phyloP scores from a whole-genome alignment of 2,113 vertebrate genomes.

The Tragelaphus scriptus region DNA sequence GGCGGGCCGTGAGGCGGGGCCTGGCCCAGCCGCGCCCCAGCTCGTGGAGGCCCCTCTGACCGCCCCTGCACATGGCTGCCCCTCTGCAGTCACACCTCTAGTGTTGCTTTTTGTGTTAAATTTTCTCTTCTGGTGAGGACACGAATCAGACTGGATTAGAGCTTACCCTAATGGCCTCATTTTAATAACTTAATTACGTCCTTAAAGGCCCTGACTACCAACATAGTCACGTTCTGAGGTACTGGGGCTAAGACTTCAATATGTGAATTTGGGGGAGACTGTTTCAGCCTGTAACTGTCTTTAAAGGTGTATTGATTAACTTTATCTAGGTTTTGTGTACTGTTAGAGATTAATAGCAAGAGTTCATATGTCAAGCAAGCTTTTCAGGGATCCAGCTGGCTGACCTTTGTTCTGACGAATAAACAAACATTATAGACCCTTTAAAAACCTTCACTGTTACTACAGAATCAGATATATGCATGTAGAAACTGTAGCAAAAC shows the following conservation, averaged over 20 bases:
- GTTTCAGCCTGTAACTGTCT: not conserved
- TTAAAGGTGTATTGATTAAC: not conserved
- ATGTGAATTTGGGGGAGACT: not conserved
- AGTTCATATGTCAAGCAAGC: not conserved
- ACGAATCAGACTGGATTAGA: not conserved
- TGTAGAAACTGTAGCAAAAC: not conserved
- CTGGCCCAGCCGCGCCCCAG: not conserved
- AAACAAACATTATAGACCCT: not conserved
- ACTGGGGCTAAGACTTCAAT: not conserved
- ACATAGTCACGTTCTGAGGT: not conserved
- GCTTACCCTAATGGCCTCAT: not conserved
- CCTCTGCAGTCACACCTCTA: not conserved
- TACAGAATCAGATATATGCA: not conserved
- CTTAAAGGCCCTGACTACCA: not conserved
- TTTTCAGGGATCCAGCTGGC: not conserved
- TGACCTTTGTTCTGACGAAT: not conserved
- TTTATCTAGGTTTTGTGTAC: not conserved
- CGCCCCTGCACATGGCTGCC: fast-evolving
- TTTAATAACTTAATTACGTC: not conserved
- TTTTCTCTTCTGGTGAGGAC: not conserved
- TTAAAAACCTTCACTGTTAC: not conserved
- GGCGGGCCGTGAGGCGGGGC: not conserved
- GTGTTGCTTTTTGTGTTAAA: not conserved
- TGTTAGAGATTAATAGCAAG: not conserved
- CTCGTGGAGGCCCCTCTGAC: not conserved